Base-by-base conservation (phyloP, 2,113 vertebrate genomes). In the Ameiurus melas region DNA sequence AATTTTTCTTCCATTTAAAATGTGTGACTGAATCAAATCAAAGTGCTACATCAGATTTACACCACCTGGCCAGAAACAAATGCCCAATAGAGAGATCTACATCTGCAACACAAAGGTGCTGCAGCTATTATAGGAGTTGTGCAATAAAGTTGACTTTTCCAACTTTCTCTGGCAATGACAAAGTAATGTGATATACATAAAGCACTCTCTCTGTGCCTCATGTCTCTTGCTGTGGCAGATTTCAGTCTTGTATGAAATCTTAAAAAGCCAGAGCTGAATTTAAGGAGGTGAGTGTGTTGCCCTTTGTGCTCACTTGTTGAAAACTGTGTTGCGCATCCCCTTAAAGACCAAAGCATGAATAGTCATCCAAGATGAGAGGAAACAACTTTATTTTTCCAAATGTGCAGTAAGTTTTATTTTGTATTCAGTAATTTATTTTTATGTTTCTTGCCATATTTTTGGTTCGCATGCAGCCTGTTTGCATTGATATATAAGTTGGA, bases 61-160 rank as follows among this genome's bases (percentile, higher is more conserved):
- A 39, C 33, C 33, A 25, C 36, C 43, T 51, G 43, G n/a, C 43
- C 73, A 77, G 25, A 51, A 75, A 75, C 33, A 22, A 22, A 78
- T 77, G 22, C 43, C 14, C 75, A 27, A 27, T n/a, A 22, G 8
- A 75, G 71, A 22, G 71, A 4, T 75, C 71, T 75, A 75, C 36
- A 43, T 22, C 71, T 43, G 43, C 43, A 75, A 43, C 36, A 36
- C 68, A 75, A 22, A 77, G 73, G 39, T 51, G 73, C 73, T 77
- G 16, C 2, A 30, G 51, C 16, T 27, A 30, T 55, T 55, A 80
- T 55, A 80, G 30, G 16, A 55, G 77, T 19, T 4, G 14, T 78
- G 51, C 77, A 80, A 80, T 80, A 80, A 80, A 80, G 27, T 55
- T 80, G 77, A 55, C 51, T 86, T 86, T 55, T 66, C 60, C 27